Base-by-base conservation (phyloP, 1,140 invertebrate species). In the Acyrthosiphon pisum region DNA sequence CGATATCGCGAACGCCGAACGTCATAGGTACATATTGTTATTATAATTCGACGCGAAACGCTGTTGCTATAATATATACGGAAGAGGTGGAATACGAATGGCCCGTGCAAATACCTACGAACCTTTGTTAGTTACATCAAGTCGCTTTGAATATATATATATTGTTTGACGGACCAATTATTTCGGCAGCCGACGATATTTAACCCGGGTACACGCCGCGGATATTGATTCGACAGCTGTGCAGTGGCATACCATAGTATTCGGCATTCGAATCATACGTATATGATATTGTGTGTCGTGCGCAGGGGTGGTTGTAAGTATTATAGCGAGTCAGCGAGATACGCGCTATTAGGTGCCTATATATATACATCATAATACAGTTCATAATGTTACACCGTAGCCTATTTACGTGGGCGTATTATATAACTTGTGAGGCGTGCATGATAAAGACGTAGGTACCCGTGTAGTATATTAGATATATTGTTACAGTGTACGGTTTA, bases 121-220 rank as follows among this genome's bases (percentile, higher is more conserved):
- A 83, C 81, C 81, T 83, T 22, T 83, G 37, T 87, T 20, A 6
- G 26, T 48, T 18, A n/a, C 60, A 35, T 87, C 84, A 23, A 87
- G 84, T 87, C 44, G 30, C 44, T 87, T 87, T 87, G 84, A 87
- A 48, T 87, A 37, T 37, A 37, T 37, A 37, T 2, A 4, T 3
- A 87, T 48, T 87, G 44, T 87, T 87, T n/a, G 84, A 48, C 84
- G 48, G 44, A 30, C 44, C 84, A 87, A 87, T 87, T 87, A 87
- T 87, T 48, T 87, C 26, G 30, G 30, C 46, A 48, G 83, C 20
- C 3, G 46, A 86, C 84, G 44, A 48, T n/a, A 87, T 48, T 48
- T 87, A 87, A 87, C 84, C 30, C 83, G 35, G 76, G 14, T 35
- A 0, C 18, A 50, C 14, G 48, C 48, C 50, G 30, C n/a, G 30